Evolutionary conservation across 1,140 invertebrate species (phyloP), one percentile per base, ranked within the genome.

Genomic region (Stenopsyche tienmushanensis): DNA sequence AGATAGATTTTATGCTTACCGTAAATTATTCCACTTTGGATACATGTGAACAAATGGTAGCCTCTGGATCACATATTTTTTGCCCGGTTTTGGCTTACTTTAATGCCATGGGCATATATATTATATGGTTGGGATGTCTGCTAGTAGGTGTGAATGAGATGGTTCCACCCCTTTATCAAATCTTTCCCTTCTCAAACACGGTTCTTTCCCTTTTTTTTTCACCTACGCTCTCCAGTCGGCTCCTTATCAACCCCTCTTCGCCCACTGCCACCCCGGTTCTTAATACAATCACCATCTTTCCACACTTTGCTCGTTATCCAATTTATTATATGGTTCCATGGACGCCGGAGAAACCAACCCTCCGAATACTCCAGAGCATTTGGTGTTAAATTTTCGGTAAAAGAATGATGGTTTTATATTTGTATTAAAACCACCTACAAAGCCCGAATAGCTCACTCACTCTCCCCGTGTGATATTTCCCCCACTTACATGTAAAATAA

Each of bases 271-370:
- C 34, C 41, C 39, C 24, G 15, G 10, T n/a, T 13, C 39, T 62
- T 66, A 66, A 66, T 66, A 62, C 65, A 66, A 66, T 66, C 65
- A 62, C 57, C 65, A 55, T 66, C 57, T 60, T 66, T 66, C 50
- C 52, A 53, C 65, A 66, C 65, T 62, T 55, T 44, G 58, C 65
- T 66, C 65, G 57, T 66, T 66, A 66, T 66, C 65, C 65, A 66
- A 66, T 66, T 66, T 66, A 66, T 66, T 66, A 66, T 66, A 62
- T 42, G 65, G 64, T 23, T 20, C 18, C 63, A 53, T 17, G 41
- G 44, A 65, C 49, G 49, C 49, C 23, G 23, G 15, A 24, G 15
- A 23, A 53, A n/a, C 50, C 20, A 53, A 20, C 45, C 45, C 53
- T 23, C 7, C 53, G n/a, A n/a, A n/a, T 7, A 10, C 53, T 44